These are phyloP conservation scores for Gavia stellata DNA, from an alignment of 2,113 vertebrate genomes.

Conservation along the genomic window DNA sequence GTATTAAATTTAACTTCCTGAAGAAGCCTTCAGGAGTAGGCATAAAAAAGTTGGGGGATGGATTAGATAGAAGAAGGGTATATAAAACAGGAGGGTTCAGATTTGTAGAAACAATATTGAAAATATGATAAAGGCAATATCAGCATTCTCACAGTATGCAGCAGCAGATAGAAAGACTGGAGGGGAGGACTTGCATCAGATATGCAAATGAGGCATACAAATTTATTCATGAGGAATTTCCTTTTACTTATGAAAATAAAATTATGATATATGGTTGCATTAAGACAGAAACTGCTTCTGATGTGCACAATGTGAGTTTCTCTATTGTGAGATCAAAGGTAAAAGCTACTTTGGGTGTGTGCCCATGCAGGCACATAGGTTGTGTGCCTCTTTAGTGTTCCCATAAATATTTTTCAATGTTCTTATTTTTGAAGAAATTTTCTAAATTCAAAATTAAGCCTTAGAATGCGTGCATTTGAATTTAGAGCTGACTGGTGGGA, in stretches of 20 bases:
- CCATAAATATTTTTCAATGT: background rate
- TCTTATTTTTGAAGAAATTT: background rate
- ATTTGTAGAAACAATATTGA: background rate
- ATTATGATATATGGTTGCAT: background rate
- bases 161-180: background rate
- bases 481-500: background rate
- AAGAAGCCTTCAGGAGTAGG: background rate
- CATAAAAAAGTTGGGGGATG: background rate
- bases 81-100: background rate
- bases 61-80: background rate
- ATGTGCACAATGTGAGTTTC: background rate
- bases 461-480: background rate
- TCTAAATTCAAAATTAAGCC: background rate
- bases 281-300: background rate
- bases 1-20: background rate
- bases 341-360: background rate
- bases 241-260: background rate
- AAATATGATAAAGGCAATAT: background rate
- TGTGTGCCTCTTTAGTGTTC: background rate
- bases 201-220: background rate
- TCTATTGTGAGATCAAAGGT: background rate
- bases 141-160: background rate
- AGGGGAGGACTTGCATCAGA: background rate
- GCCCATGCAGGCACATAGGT: too few species aligned
- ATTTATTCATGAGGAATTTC: background rate